Evolutionary conservation across 2,113 vertebrate genomes (phyloP).

Genomic region (Nesogale talazaci): DNA sequence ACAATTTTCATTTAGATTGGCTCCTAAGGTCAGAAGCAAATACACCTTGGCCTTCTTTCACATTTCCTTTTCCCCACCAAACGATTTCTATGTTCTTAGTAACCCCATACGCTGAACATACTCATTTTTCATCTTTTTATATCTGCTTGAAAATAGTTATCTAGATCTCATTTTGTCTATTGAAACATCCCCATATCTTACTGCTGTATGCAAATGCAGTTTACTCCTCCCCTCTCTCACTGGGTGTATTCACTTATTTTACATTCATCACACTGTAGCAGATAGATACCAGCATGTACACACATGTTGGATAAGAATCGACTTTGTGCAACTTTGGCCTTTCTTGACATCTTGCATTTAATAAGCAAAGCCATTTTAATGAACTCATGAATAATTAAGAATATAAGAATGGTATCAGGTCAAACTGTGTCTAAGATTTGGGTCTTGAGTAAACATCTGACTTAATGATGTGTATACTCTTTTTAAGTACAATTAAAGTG

Average conservation of each 20-base stretch:
- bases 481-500: background rate
- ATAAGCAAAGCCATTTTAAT: background rate
- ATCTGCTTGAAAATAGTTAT: background rate
- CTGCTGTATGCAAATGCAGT: background rate
- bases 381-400: background rate
- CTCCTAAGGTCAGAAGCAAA: background rate
- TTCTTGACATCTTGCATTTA: background rate
- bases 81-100: background rate
- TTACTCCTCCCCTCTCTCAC: background rate
- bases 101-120: background rate
- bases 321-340: background rate
- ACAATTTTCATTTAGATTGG: background rate
- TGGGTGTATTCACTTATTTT: background rate
- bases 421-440: constrained; percentile 6
- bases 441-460: background rate
- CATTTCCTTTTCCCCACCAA: background rate
- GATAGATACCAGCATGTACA: background rate
- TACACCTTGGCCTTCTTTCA: background rate
- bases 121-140: background rate
- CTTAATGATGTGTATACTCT: constrained; percentile 8
- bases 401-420: background rate
- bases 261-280: background rate
- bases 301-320: background rate
- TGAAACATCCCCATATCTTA: background rate
- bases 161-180: background rate